A percentile compares a stretch with the other conserved stretches of the same genome.
Evolutionary conservation across 2,113 vertebrate species (phyloP).

Genomic region (Misgurnus anguillicaudatus): DNA sequence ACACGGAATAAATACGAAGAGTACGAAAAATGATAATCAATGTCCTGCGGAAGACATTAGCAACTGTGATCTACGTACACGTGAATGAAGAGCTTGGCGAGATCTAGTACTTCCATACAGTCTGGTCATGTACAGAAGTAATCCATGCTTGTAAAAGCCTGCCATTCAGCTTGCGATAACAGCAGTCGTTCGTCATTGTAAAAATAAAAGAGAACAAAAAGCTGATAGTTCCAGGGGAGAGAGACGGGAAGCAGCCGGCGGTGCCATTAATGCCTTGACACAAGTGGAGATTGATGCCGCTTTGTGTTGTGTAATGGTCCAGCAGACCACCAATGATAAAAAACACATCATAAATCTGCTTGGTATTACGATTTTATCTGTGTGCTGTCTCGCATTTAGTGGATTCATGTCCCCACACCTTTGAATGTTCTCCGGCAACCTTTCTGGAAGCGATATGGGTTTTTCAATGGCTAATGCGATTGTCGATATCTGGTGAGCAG

Average conservation of each 20-base stretch:
- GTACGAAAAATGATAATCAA: not conserved
- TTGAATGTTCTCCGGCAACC: not conserved
- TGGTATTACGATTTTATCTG: constrained; percentile 24
- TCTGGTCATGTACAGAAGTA: constrained; percentile 30
- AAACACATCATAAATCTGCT: constrained; percentile 34
- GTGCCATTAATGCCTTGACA: constrained; percentile 42
- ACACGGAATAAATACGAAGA: not conserved
- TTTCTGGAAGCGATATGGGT: not conserved
- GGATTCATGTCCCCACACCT: constrained; percentile 6
- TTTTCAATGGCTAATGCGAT: not conserved
- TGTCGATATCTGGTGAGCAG: not conserved
- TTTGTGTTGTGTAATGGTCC: constrained; percentile 43
- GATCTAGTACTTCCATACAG: constrained; percentile 32
- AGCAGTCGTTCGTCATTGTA: constrained; percentile 46
- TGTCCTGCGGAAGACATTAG: constrained; percentile 25
- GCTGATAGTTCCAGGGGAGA: constrained; percentile 33
- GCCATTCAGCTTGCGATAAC: constrained; percentile 32
- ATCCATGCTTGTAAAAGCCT: constrained; percentile 38
- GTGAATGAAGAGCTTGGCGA: constrained; percentile 3
- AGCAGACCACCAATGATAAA: constrained; percentile 45
- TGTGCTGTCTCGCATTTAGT: not conserved
- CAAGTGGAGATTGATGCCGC: constrained; percentile 43
- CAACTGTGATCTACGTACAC: not conserved
- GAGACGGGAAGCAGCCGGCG: constrained; percentile 25
- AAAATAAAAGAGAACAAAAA: constrained; percentile 43